Conservation (phyloP, 2,113 vertebrate species). For the Chloebia gouldiae region DNA sequence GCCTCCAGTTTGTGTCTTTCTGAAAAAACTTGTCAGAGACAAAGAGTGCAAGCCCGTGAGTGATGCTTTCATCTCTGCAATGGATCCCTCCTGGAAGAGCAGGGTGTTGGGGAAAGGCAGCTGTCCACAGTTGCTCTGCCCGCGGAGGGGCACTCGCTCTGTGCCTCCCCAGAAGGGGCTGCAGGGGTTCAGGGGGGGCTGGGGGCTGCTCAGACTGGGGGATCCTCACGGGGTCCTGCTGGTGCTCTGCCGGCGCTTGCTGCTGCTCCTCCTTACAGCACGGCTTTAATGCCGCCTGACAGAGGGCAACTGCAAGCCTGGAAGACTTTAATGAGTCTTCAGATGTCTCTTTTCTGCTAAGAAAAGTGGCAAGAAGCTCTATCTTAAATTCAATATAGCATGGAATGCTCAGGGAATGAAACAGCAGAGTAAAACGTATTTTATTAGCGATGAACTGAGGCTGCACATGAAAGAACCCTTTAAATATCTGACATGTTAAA, state of each 20-base stretch:
- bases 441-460: slow-evolving; percentile 55
- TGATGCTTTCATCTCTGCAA: background rate
- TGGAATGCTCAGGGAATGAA: slow-evolving; percentile 33
- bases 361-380: slow-evolving; percentile 7
- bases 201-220: background rate
- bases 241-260: accelerated
- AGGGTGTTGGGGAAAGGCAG: background rate
- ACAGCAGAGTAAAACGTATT: slow-evolving; percentile 48
- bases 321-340: background rate
- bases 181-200: accelerated
- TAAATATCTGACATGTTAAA: slow-evolving; percentile 65
- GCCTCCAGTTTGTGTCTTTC: background rate
- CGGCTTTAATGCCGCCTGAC: background rate
- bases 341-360: slow-evolving; percentile 24
- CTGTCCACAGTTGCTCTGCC: background rate
- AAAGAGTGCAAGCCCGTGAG: background rate
- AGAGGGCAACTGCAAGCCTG: background rate
- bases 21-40: background rate
- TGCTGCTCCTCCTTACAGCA: accelerated
- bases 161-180: accelerated
- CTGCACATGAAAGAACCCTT: slow-evolving; percentile 55
- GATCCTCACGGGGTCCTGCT: accelerated
- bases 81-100: background rate
- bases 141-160: accelerated
- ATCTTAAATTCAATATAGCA: slow-evolving; percentile 4